Evolutionary conservation across 2,888 invertebrate species (phyloP).

Genomic region (Meghimatium bilineatum): DNA sequence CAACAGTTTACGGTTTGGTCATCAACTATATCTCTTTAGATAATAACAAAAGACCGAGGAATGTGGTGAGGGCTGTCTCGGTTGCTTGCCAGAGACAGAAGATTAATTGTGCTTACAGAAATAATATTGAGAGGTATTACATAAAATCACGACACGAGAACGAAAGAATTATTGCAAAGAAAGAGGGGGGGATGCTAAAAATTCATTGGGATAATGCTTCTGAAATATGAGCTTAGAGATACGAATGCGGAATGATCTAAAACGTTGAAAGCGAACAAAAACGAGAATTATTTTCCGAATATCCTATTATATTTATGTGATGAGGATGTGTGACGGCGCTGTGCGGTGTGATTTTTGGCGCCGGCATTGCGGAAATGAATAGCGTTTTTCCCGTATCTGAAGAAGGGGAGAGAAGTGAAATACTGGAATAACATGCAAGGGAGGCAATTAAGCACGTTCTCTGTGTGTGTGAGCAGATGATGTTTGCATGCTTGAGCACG

Average conservation of each 20-base stretch:
- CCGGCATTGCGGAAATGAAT: conserved; percentile 24
- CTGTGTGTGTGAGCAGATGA: conserved; percentile 14
- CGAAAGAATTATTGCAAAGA: background rate
- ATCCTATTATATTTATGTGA: conserved; percentile 8
- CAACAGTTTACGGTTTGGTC: too few relatives aligned
- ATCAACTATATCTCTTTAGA: too few relatives aligned
- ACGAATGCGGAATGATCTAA: background rate
- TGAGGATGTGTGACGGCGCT: conserved; percentile 1
- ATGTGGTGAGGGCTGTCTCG: too few relatives aligned
- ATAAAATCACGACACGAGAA: background rate
- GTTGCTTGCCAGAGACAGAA: too few relatives aligned
- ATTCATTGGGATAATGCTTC: background rate
- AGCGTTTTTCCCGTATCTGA: background rate
- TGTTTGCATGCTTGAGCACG: conserved; percentile 27
- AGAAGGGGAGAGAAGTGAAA: conserved; percentile 19
- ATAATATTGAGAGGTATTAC: too few relatives aligned
- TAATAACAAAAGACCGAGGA: too few relatives aligned
- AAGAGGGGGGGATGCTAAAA: background rate
- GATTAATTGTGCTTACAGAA: too few relatives aligned
- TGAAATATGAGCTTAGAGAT: background rate
- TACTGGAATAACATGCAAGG: conserved; percentile 23
- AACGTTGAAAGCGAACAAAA: conserved; percentile 1
- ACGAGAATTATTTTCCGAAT: conserved; percentile 17
- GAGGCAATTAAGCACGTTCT: conserved; percentile 33
- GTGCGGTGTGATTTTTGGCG: conserved; percentile 7